Percentiles rank a stretch among this genome's conserved stretches.
Evolutionary conservation across 92 coral and sea anemone genomes (phyloP).

Genomic region (Paramuricea clavata): DNA sequence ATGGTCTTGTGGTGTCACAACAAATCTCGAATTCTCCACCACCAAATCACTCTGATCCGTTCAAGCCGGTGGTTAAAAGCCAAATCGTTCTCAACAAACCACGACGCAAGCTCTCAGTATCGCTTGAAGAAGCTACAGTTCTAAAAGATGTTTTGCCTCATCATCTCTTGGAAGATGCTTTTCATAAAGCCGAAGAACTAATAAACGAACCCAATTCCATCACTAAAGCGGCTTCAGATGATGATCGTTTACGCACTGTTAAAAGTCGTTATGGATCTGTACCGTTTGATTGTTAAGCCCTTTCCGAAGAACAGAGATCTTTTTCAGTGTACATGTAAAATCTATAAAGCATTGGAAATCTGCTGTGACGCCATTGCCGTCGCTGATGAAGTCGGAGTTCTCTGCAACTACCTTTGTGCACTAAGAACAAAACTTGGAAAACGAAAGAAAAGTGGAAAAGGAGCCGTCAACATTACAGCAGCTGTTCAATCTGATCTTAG

Average conservation of each 20-base stretch:
- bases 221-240: not conserved
- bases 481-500: constrained; percentile 17
- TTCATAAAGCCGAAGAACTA: not conserved
- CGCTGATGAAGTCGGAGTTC: not conserved
- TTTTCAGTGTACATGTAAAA: not conserved
- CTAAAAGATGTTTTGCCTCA: not conserved
- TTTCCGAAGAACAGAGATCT: not conserved
- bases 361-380: not conserved
- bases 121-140: not conserved
- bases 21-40: not conserved
- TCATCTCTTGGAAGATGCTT: not conserved
- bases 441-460: not conserved
- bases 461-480: constrained; percentile 28
- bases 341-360: not conserved
- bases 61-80: not conserved
- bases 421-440: not conserved
- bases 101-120: not conserved
- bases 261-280: not conserved
- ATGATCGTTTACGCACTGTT: not conserved
- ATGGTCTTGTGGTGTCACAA: not conserved
- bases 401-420: constrained; percentile 2
- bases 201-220: not conserved
- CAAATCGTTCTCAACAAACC: not conserved
- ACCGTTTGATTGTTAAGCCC: not conserved
- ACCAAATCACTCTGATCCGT: not conserved